Conservation (phyloP, 1,140 invertebrate species). For the Rhysida immarginata region DNA sequence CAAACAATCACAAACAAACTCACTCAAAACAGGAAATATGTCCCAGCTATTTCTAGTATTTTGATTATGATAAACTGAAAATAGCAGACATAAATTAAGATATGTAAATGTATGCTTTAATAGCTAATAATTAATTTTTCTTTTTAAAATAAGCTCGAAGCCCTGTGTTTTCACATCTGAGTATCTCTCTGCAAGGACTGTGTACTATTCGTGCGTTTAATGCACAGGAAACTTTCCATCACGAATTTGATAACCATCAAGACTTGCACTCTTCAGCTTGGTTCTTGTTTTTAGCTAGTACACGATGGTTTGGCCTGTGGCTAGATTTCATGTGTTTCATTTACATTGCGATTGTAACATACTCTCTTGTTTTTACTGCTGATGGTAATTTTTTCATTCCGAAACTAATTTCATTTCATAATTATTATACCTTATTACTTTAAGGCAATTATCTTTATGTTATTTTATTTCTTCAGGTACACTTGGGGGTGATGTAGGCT, state of each 20-base stretch:
- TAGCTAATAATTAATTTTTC: too few relatives aligned
- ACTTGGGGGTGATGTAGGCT: constrained; percentile 52
- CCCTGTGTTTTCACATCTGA: constrained; percentile 38
- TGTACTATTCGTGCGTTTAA: constrained; percentile 34
- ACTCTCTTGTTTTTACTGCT: neutral
- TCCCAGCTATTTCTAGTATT: too few relatives aligned
- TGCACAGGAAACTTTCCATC: constrained; percentile 30
- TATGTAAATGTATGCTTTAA: too few relatives aligned
- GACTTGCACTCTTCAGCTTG: constrained; percentile 26
- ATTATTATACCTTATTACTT: neutral
- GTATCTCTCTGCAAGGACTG: constrained; percentile 34
- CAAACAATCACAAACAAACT: too few relatives aligned
- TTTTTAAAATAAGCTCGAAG: constrained; percentile 26
- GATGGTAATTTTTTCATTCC: neutral
- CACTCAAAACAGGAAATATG: too few relatives aligned
- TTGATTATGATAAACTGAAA: too few relatives aligned
- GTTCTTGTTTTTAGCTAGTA: constrained; percentile 30
- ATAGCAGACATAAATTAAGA: too few relatives aligned
- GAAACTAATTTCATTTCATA: neutral
- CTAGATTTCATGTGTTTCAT: constrained; percentile 32
- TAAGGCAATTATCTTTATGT: too few relatives aligned
- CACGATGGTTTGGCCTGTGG: constrained; percentile 32
- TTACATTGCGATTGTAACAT: constrained; percentile 24
- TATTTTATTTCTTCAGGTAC: constrained; percentile 30
- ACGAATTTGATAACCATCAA: constrained; percentile 32